These are phyloP conservation scores for Menidia beryllina DNA, from an alignment of 2,113 vertebrate genomes.

Conservation along the genomic window DNA sequence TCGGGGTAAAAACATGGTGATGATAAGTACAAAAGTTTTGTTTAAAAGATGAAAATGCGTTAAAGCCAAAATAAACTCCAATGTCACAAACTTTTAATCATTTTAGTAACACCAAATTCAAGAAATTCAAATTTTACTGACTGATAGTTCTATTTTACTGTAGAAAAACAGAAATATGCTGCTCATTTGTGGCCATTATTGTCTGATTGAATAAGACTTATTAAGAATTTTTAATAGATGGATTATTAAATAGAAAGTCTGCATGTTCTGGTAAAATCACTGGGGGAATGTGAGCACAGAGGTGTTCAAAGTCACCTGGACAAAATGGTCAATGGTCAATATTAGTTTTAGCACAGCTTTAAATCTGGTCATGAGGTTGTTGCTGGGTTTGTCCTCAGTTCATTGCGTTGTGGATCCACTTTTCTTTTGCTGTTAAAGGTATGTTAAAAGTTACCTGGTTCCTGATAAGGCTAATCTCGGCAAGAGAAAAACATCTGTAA, in stretches of 20 bases:
- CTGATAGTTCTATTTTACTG: not conserved
- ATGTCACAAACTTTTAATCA: too few species aligned
- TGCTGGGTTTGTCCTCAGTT: not conserved
- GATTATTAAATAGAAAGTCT: too few species aligned
- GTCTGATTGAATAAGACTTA: too few species aligned
- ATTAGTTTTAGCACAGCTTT: not conserved
- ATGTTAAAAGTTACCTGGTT: constrained; percentile 93
- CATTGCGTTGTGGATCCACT: not conserved
- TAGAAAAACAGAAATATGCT: too few species aligned
- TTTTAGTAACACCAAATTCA: too few species aligned
- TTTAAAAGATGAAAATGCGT: too few species aligned
- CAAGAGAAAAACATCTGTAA: constrained; percentile 95
- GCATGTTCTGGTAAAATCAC: not conserved
- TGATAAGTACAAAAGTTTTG: too few species aligned
- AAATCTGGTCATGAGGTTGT: not conserved
- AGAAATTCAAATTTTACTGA: too few species aligned
- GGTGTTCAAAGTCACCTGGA: not conserved
- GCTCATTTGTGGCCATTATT: too few species aligned
- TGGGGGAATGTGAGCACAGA: not conserved
- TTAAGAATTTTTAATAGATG: too few species aligned
- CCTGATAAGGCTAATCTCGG: constrained; percentile 92
- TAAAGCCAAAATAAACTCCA: too few species aligned
- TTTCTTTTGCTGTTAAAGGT: constrained; percentile 75
- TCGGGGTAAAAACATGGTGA: too few species aligned
- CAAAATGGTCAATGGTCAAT: not conserved